These are phyloP conservation scores for Sinocyclocheilus anshuiensis DNA, from an alignment of 2,113 vertebrate species.

Conservation along the genomic window DNA sequence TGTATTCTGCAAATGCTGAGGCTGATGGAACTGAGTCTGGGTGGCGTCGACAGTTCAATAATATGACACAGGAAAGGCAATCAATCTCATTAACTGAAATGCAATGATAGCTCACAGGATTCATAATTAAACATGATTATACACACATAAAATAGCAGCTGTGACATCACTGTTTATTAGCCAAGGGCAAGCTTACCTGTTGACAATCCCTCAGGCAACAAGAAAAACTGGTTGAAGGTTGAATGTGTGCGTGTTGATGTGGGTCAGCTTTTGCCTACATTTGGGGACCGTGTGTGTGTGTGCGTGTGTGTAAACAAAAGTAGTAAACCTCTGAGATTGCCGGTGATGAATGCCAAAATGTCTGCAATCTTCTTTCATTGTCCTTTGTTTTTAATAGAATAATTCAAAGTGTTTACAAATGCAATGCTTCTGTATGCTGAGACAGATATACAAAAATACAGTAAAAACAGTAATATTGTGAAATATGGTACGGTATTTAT, in stretches of 20 bases:
- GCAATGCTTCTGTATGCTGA: background rate
- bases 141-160: constrained; percentile 3
- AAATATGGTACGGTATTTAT: background rate
- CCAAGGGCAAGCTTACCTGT: background rate
- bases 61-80: constrained; percentile 15
- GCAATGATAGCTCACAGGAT: constrained; percentile 23
- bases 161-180: constrained; percentile 37
- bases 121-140: constrained; percentile 17
- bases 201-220: background rate
- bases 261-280: background rate
- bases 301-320: background rate
- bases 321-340: background rate
- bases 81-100: constrained; percentile 37
- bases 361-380: background rate
- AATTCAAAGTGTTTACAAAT: background rate
- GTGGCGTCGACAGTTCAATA: constrained; percentile 7
- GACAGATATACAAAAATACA: background rate
- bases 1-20: constrained; percentile 6
- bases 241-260: background rate
- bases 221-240: background rate
- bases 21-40: constrained; percentile 4
- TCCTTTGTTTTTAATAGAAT: background rate
- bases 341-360: background rate
- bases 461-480: background rate
- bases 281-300: background rate